These are phyloP conservation scores for Leucosticte australis DNA, from an alignment of 2,113 vertebrate genomes.

Conservation along the genomic window DNA sequence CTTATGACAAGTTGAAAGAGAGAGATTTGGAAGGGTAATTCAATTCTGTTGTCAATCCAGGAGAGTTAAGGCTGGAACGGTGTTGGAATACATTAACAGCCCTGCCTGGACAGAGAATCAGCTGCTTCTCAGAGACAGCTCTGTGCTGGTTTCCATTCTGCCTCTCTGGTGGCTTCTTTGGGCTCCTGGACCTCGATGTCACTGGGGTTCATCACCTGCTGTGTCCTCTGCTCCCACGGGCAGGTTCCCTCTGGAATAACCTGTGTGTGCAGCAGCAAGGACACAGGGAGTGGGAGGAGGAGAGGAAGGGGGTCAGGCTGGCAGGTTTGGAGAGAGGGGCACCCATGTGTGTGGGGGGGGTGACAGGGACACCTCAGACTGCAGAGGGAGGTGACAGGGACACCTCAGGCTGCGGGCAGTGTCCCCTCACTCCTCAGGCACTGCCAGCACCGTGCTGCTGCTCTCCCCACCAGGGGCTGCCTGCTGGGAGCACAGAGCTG, in stretches of 20 bases:
- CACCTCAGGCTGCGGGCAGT: too few species aligned
- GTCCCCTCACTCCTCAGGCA: neutral
- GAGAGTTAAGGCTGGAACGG: slow-evolving; percentile 27
- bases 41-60: slow-evolving; percentile 50
- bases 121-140: neutral
- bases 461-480: neutral
- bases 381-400: too few species aligned
- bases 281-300: neutral
- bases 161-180: neutral
- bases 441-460: neutral
- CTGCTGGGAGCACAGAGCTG: neutral
- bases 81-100: slow-evolving; percentile 23
- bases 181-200: neutral
- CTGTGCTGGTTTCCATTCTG: neutral
- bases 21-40: slow-evolving; percentile 61
- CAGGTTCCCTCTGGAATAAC: neutral
- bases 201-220: neutral
- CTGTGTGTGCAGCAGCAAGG: neutral
- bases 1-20: slow-evolving; percentile 49
- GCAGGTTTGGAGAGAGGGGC: neutral
- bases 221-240: neutral
- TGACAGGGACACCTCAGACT: neutral
- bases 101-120: neutral
- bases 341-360: neutral
- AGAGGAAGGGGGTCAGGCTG: neutral